Evolutionary conservation across 1,140 invertebrate species (phyloP).

Genomic region (Tetraneura akinire): DNA sequence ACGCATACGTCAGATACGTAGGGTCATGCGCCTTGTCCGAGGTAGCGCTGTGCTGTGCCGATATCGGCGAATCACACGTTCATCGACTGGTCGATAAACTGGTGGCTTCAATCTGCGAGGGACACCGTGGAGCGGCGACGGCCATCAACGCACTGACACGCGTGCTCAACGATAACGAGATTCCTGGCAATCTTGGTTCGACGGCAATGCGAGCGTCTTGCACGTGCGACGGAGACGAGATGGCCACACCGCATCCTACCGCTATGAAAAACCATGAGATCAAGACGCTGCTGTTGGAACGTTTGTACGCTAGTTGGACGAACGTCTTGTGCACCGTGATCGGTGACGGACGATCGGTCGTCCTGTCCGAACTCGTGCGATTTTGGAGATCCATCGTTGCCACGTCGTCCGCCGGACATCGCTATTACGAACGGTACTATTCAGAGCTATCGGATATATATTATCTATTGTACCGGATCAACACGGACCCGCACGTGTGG

Average conservation of each 20-base stretch:
- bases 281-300: background rate
- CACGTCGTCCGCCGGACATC: background rate
- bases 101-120: background rate
- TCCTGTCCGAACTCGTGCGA: background rate
- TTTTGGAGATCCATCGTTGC: background rate
- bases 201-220: too few relatives aligned
- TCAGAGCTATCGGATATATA: background rate
- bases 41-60: background rate
- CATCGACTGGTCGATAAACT: background rate
- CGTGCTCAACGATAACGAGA: background rate
- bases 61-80: background rate
- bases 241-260: too few relatives aligned
- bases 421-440: background rate
- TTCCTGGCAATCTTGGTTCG: too few relatives aligned
- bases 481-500: background rate
- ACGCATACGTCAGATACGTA: background rate
- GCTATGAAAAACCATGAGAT: too few relatives aligned
- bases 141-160: background rate
- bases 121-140: too few relatives aligned
- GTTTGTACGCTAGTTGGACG: background rate
- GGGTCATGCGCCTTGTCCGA: background rate
- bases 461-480: background rate
- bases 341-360: too few relatives aligned
- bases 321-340: background rate
- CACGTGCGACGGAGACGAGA: too few relatives aligned